These are phyloP conservation scores for Cantharis rufa DNA, from an alignment of 2,888 invertebrate species.

Conservation along the genomic window DNA sequence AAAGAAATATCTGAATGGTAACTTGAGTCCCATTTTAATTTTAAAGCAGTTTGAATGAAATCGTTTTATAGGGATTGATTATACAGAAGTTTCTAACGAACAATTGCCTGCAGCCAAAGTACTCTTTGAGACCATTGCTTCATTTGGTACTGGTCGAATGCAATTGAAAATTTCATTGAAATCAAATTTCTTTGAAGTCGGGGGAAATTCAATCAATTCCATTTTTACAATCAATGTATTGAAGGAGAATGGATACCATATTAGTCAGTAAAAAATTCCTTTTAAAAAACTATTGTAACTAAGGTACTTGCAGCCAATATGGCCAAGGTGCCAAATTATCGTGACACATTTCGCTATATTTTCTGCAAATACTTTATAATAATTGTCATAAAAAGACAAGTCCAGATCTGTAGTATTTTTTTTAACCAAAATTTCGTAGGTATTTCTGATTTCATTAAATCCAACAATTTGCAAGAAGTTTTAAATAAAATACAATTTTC, in stretches of 20 bases:
- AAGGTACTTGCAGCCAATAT: too few species aligned
- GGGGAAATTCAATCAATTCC: slow-evolving; percentile 86
- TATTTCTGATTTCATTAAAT: slow-evolving; percentile 78
- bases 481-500: slow-evolving; percentile 61
- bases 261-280: slow-evolving; percentile 66
- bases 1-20: neutral
- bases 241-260: slow-evolving; percentile 75
- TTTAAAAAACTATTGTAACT: too few species aligned
- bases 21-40: slow-evolving; percentile 61
- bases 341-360: too few species aligned
- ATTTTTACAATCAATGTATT: slow-evolving; percentile 79
- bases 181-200: slow-evolving; percentile 81
- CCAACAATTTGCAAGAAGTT: slow-evolving; percentile 71
- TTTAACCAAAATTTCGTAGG: too few species aligned
- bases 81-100: slow-evolving; percentile 63
- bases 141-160: slow-evolving; percentile 69
- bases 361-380: too few species aligned
- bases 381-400: too few species aligned
- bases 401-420: too few species aligned
- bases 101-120: slow-evolving; percentile 67
- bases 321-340: too few species aligned
- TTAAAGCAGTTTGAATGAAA: slow-evolving; percentile 49
- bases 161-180: slow-evolving; percentile 65
- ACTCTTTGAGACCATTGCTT: slow-evolving; percentile 75
- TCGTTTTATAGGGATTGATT: slow-evolving; percentile 62